These are phyloP conservation scores for Zosterops hypoxanthus DNA, from an alignment of 2,113 vertebrate species.

Conservation along the genomic window DNA sequence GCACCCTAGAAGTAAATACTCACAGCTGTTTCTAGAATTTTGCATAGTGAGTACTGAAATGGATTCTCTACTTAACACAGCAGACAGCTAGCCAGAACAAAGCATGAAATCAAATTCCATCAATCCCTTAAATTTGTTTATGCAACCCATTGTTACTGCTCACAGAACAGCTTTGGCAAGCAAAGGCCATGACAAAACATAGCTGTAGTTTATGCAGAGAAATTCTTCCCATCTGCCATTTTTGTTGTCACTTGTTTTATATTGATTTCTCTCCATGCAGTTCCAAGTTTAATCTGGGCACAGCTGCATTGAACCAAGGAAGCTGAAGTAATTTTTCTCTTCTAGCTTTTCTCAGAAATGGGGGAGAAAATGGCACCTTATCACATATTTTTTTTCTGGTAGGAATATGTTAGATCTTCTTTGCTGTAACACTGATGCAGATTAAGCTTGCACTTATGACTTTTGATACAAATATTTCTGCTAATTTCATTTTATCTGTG, in stretches of 20 bases:
- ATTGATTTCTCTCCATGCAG: slow-evolving; percentile 2
- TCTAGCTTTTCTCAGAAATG: not conserved
- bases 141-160: slow-evolving; percentile 10
- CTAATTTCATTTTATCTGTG: slow-evolving; percentile 45
- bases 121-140: slow-evolving; percentile 10
- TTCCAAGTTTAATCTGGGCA: not conserved
- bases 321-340: slow-evolving; percentile 23
- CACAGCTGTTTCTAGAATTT: not conserved
- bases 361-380: not conserved
- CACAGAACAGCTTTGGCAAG: slow-evolving; percentile 30
- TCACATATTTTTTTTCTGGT: not conserved
- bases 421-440: not conserved
- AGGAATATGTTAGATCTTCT: slow-evolving; percentile 8
- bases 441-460: not conserved
- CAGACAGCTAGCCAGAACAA: not conserved
- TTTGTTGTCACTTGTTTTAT: slow-evolving; percentile 28
- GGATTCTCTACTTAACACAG: not conserved
- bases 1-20: not conserved
- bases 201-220: not conserved
- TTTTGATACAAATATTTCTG: slow-evolving; percentile 57
- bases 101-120: not conserved
- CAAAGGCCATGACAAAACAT: not conserved
- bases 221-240: slow-evolving; percentile 38
- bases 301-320: not conserved
- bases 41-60: slow-evolving; percentile 9